phyloP scores from a whole-genome alignment of 2,888 invertebrate species.

The Epsilonema sp. region DNA sequence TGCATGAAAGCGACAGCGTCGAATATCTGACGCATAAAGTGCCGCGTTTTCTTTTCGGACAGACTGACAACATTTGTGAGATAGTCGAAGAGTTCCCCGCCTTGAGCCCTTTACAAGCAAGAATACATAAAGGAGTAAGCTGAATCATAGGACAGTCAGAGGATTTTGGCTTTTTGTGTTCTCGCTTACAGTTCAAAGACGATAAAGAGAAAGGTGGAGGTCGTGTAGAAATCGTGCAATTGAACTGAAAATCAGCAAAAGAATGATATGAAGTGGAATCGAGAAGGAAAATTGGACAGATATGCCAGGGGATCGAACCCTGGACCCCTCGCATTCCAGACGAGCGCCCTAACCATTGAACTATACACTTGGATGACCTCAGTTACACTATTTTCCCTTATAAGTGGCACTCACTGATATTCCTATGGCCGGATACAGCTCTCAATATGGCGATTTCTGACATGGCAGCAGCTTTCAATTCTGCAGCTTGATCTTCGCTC shows the following conservation, averaged over 20 bases:
- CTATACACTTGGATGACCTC: too few relatives aligned
- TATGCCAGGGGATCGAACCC: too few relatives aligned
- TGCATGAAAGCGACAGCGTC: constrained; percentile 85
- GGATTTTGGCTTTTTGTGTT: too few relatives aligned
- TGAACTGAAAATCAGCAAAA: too few relatives aligned
- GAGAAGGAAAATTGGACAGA: too few relatives aligned
- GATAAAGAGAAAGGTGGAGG: constrained; percentile 84
- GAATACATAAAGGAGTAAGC: too few relatives aligned
- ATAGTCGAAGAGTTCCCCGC: constrained; percentile 77
- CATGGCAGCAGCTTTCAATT: constrained; percentile 62
- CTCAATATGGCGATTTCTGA: constrained; percentile 81
- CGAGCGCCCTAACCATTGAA: too few relatives aligned
- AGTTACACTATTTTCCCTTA: too few relatives aligned
- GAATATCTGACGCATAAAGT: constrained; percentile 55
- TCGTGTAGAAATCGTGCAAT: constrained; percentile 93
- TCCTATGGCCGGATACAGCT: constrained; percentile 79
- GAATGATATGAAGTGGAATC: too few relatives aligned
- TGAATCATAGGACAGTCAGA: too few relatives aligned
- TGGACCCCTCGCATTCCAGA: too few relatives aligned
- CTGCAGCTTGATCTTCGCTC: constrained; percentile 24
- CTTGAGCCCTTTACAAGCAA: constrained; percentile 16
- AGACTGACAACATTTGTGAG: constrained; percentile 88
- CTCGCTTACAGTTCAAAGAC: constrained; percentile 70
- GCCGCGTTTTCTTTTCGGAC: constrained; percentile 86
- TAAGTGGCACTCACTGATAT: constrained; percentile 94